Base-by-base conservation (phyloP, 2,113 vertebrate genomes). In the Phyllostomus hastatus region DNA sequence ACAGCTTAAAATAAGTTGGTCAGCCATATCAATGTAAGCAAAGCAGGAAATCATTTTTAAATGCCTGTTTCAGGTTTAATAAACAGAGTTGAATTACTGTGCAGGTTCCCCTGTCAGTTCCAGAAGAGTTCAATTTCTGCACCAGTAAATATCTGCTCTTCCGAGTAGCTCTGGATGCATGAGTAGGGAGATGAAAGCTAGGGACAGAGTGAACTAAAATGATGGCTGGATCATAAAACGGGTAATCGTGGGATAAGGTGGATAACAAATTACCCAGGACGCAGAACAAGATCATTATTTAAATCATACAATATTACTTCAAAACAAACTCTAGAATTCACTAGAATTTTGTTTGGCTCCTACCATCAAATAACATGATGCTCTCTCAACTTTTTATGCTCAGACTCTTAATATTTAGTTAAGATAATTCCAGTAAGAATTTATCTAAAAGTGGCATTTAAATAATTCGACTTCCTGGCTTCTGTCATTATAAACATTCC, bases 211-310 rank as follows among this genome's bases (percentile, higher is more conserved):
- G 67, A 88, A 96, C 84, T 70, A 76, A 80, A 91, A 96, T 54
- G 72, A 86, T 73, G 88, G 91, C 0, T 54, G 92, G 96, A 95
- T 86, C 96, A 95, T 54, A 90, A 88, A 69, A 79, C 70, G 67
- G 95, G 78, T 91, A 92, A 97, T 91, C 88, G 0, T 46, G 38
- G 76, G 97, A 87, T 96, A 96, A 97, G 61, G 89, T 52, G 95
- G 89, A 52, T 64, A 96, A 93, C 57, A 24, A 88, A 76, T 28
- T 43, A 91, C 61, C 35, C 52, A n/a, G 66, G 48, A 57, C 78
- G 72, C 79, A 80, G 73, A 95, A 70, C 86, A 91, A 97, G 96
- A 91, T 95, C 95, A 93, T 57, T 78, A 35, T 57, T 91, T 89
- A 43, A 50, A 84, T 76, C 86, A 86, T n/a, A n/a, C 3, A 38